Base-by-base conservation (phyloP, 2,113 vertebrate genomes). In the Lagenorhynchus albirostris region DNA sequence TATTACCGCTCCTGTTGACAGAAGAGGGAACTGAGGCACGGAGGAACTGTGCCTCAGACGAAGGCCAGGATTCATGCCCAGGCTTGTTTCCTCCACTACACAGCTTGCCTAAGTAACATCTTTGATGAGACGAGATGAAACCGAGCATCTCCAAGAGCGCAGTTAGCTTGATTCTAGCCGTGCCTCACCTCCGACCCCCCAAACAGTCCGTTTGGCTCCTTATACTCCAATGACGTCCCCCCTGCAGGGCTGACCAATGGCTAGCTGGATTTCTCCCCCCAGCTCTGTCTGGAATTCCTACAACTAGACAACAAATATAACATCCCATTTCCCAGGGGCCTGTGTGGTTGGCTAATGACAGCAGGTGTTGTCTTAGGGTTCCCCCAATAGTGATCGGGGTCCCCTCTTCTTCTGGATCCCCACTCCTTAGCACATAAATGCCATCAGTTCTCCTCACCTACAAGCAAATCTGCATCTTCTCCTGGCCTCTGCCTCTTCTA, bases 11-110 rank as follows among this genome's bases (percentile, higher is more conserved):
- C 63, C 81, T 62, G 44, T 21, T 18, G 5, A 47, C 18, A 85
- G 81, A 79, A 6, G 21, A n/a, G 50, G 62, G 31, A 36, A 26
- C 5, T 25, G 23, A 26, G 58, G 25, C 15, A 2, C 18, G 7
- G 68, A 74, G 13, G 58, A n/a, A 8, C 33, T 41, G 4, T 44
- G 53, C 53, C 15, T 53, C 67, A 67, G 44, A 36, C 3, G 1
- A 67, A 60, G 63, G 38, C 58, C 6, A 31, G 81, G 33, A 12
- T 65, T 50, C 63, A 94, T 0, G 41, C 33, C 55, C 68, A 55
- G 20, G 1, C 29, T 31, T 2, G 0, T 44, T 17, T 65, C 65
- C 41, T 31, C 53, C 3, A 15, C 81, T 0, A 6, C 62, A 11
- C 31, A 15, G 36, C 4, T 67, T 67, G 17, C 74, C n/a, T 53